Conservation (phyloP, 2,113 vertebrate species). For the Bombycilla garrulus region DNA sequence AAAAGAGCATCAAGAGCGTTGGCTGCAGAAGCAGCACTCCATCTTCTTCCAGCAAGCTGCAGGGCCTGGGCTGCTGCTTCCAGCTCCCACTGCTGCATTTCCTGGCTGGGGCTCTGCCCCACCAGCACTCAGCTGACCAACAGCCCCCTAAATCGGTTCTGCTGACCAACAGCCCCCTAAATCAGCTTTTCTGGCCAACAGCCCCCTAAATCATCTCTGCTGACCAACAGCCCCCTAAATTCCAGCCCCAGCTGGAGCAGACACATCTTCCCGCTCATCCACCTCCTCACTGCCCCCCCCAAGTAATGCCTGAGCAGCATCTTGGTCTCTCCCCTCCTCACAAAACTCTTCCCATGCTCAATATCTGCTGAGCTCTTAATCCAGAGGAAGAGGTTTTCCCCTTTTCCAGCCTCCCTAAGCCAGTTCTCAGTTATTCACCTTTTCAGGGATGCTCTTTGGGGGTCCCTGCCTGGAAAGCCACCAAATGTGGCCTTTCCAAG, state of each 20-base stretch:
- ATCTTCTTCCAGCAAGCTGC: neutral
- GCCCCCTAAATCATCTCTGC: rapidly evolving
- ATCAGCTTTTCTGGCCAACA: too few species aligned
- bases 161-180: neutral
- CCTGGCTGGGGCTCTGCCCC: neutral
- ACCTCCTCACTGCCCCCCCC: rapidly evolving
- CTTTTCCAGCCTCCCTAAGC: neutral
- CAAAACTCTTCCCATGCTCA: neutral
- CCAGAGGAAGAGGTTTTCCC: neutral
- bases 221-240: neutral
- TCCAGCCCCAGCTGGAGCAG: neutral
- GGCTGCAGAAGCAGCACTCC: neutral
- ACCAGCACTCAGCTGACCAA: neutral
- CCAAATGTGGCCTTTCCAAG: neutral
- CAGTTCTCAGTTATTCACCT: neutral
- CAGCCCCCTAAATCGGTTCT: neutral
- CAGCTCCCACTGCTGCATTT: neutral
- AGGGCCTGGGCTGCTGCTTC: neutral
- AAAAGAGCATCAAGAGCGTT: constrained; percentile 34
- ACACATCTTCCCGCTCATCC: rapidly evolving
- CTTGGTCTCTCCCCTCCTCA: neutral
- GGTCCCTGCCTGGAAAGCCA: neutral
- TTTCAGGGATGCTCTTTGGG: neutral
- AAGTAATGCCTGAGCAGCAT: neutral
- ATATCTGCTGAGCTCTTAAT: rapidly evolving